phyloP scores from a whole-genome alignment of 2,888 invertebrate genomes.

The Poecilobothrus nobilitatus region DNA sequence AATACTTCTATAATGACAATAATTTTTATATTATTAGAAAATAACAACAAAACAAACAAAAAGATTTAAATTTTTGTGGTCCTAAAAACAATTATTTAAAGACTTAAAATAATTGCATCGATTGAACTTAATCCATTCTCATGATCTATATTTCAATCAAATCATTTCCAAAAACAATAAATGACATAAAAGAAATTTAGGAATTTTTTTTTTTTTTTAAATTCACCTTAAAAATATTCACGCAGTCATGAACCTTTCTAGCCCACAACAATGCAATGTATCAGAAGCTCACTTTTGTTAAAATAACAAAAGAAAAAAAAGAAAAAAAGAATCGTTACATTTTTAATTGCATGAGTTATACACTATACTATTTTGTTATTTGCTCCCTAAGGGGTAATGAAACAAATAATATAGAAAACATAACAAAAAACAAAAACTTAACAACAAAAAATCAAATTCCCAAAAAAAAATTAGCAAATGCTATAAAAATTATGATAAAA shows the following conservation, averaged over 20 bases:
- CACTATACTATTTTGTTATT: neutral
- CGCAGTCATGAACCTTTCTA: neutral
- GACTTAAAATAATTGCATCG: neutral
- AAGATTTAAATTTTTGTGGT: no score
- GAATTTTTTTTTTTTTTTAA: neutral
- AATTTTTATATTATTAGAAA: no score
- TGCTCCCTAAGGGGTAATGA: neutral
- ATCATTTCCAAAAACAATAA: neutral
- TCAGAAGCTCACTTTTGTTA: neutral
- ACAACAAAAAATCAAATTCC: no score
- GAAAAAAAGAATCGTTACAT: neutral
- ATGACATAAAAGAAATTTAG: neutral
- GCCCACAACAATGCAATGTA: neutral
- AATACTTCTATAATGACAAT: no score
- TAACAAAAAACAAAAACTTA: neutral
- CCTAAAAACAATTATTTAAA: no score
- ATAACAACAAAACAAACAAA: no score
- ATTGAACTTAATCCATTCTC: neutral
- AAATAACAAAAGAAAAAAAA: neutral
- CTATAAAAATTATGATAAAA: neutral
- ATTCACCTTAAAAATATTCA: neutral
- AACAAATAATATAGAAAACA: neutral
- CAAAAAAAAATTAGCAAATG: neutral
- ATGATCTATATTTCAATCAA: neutral
- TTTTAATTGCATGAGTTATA: neutral